Evolutionary conservation across 2,113 vertebrate species (phyloP), one percentile per base, ranked within the genome.

Genomic region (Sciurus niger): DNA sequence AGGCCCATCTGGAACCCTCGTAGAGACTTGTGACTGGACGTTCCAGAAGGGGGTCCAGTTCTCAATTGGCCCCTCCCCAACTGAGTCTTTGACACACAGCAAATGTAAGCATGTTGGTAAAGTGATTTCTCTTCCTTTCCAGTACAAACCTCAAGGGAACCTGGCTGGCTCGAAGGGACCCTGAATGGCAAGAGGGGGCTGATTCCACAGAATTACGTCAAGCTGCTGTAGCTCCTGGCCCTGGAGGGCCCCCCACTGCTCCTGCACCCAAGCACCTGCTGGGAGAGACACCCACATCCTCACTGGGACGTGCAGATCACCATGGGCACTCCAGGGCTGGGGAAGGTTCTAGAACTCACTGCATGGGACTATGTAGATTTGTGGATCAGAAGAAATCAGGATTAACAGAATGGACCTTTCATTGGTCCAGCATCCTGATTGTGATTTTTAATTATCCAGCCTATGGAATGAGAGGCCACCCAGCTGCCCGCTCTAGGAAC

Each of bases 201-300:
- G 98, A 99, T 99, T 98, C 99, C 99, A 97, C 99, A 99, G 97
- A 99, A 99, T 97, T 99, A 99, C 10, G 99, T 99, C 98, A 99
- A 99, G 98, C 98, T 99, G 98, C 99, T 99, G 98, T 99, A 99
- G 98, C 97, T 72, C 72, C 70, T 14, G 96, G 92, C 93, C 92
- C 43, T 84, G n/a, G 94, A 28, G 96, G 74, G 82, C 96, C 95
- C 97, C 97, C 80, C 89, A 88, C 96, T 98, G 98, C 99, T 98
- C 99, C 99, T 99, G 99, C 99, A 99, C 99, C 99, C 99, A 99
- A 99, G 99, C 98, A 98, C 98, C 98, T 98, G 96, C 97, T 94
- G 98, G 97, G 95, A 95, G 58, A 28, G 14, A 95, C 85, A 89
- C 37, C 84, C 76, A 6, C 70, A 8, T 88, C 97, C 97, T 97